Evolutionary conservation across 2,888 invertebrate species (phyloP), one percentile per base, ranked within the genome.

Genomic region (Andrena haemorrhoa): DNA sequence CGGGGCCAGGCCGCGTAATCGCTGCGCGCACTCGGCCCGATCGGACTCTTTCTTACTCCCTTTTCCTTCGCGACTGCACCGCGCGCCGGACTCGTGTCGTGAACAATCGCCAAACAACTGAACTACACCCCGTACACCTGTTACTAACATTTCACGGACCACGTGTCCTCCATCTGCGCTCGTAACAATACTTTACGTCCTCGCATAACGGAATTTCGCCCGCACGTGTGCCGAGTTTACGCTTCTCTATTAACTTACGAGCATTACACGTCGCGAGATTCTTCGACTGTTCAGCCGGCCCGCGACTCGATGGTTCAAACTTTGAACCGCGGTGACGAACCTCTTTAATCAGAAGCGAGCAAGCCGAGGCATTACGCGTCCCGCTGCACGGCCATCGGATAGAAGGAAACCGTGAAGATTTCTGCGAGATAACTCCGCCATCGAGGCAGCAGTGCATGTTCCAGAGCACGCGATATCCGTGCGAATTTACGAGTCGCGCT

Each of bases 401-500:
- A 70, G 70, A 71, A 84, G 65, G 71, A 70, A 74, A 61, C 79
- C 74, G 78, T 72, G 79, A 73, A 71, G 66, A 79, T 77, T 66
- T 68, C 66, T 20, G 61, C 7, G 29, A 68, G 74, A 82, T 51
- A 84, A 82, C 79, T 83, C 75, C 77, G 61, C 49, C 75, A 61
- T 68, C 69, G 56, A 63, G 29, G 56, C 47, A 41, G 61, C 64
- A 31, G 31, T 33, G 63, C 41, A 56, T 16, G 69, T 47, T 31
- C 65, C 23, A 73, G 53, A 72, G 53, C 35, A 60, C 63, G 61
- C 56, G 73, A 82, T 79, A 72, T 78, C 53, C 56, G 60, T 49
- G 68, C 51, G 75, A 86, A 86, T 86, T 86, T 86, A 86, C 75
- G 86, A 87, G 82, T 73, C 56, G 75, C 69, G 70, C 65, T 82